Evolutionary conservation across 2,113 vertebrate genomes (phyloP).

Genomic region (Arvicanthis niloticus): DNA sequence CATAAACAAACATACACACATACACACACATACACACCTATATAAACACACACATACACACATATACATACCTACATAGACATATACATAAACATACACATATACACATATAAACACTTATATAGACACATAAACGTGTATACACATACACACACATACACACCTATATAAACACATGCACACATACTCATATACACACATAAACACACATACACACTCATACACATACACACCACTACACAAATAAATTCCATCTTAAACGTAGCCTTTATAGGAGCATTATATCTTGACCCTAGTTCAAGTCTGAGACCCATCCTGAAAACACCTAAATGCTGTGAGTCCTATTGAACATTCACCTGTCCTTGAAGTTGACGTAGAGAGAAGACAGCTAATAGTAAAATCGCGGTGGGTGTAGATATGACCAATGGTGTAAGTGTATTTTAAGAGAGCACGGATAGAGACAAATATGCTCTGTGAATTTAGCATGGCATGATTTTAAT

Average conservation of each 20-base stretch:
- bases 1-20: neutral
- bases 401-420: neutral
- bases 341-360: neutral
- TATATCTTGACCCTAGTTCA: neutral
- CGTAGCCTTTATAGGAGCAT: conserved; percentile 15
- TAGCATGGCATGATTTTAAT: conserved; percentile 74
- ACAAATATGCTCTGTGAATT: conserved; percentile 63
- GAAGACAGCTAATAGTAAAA: conserved; percentile 47
- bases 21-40: neutral
- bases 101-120: neutral
- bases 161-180: neutral
- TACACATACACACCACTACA: no score
- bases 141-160: neutral
- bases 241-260: neutral
- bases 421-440: neutral
- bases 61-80: neutral
- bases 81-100: neutral
- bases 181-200: neutral
- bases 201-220: neutral
- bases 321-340: neutral
- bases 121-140: neutral
- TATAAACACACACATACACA: neutral
- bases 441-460: conserved; percentile 56
- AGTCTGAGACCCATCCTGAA: conserved; percentile 19
- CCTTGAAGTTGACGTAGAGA: conserved; percentile 48